Conservation (phyloP, 2,888 invertebrate species). For the Cantharis rustica region DNA sequence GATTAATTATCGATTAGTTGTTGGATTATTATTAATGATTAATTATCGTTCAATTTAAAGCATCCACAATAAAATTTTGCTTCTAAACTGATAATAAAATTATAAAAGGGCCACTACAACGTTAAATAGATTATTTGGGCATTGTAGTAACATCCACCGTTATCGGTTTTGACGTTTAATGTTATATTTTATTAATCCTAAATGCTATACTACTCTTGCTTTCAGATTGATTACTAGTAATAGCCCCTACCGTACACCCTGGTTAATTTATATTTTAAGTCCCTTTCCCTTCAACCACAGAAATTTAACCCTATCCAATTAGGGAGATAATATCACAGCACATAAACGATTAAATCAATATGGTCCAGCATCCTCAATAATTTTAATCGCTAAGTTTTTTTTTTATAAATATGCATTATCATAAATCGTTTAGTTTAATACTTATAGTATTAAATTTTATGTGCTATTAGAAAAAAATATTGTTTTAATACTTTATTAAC, state of each 20-base stretch:
- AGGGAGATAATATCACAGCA: background rate
- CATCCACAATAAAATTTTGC: background rate
- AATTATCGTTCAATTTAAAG: background rate
- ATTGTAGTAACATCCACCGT: background rate
- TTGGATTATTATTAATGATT: too few relatives aligned
- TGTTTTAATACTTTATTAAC: too few relatives aligned
- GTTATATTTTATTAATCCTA: background rate
- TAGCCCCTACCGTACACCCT: background rate
- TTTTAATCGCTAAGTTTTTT: background rate
- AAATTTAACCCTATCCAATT: background rate
- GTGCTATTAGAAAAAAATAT: too few relatives aligned
- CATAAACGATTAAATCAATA: background rate
- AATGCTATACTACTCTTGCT: background rate
- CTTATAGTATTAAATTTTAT: too few relatives aligned
- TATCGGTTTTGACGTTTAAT: background rate
- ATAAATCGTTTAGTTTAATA: too few relatives aligned
- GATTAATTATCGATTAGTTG: too few relatives aligned
- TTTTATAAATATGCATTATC: background rate
- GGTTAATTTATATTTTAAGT: background rate
- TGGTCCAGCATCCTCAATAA: background rate
- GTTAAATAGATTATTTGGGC: background rate
- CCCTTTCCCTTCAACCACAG: background rate
- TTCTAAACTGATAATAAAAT: background rate
- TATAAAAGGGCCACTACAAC: background rate
- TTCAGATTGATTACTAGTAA: background rate